Evolutionary conservation across 2,113 vertebrate genomes (phyloP).

Genomic region (Murina feae): DNA sequence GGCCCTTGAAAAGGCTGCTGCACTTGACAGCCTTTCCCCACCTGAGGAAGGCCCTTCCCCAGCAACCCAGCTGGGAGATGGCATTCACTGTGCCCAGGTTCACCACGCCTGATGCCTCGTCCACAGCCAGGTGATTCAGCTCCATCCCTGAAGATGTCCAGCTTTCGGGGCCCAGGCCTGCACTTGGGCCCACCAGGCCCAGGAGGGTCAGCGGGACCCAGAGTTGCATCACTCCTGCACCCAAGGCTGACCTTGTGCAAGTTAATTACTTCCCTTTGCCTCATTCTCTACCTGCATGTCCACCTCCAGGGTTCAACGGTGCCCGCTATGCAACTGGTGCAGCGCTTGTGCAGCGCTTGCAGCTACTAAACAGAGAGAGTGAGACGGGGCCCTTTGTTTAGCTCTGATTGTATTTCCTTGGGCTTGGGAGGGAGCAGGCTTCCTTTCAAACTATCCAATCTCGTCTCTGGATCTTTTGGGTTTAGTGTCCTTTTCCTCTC

Average conservation of each 20-base stretch:
- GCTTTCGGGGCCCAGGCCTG: not conserved
- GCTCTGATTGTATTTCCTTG: not conserved
- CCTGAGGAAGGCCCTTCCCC: not conserved
- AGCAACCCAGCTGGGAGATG: not conserved
- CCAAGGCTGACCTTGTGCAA: not conserved
- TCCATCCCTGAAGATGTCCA: not conserved
- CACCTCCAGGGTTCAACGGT: not conserved
- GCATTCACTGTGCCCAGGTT: not conserved
- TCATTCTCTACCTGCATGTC: not conserved
- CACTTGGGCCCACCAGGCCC: not conserved
- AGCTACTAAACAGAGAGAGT: not conserved
- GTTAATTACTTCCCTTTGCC: not conserved
- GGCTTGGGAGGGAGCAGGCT: not conserved
- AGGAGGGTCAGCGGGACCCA: not conserved
- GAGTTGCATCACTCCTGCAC: not conserved
- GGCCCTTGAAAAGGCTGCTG: not conserved
- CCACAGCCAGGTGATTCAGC: not conserved
- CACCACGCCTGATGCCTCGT: not conserved
- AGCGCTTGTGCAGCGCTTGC: accelerated
- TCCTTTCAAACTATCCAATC: not conserved
- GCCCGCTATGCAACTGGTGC: not conserved
- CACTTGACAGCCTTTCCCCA: not conserved
- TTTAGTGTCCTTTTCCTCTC: not conserved
- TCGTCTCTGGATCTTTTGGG: not conserved
- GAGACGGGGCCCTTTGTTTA: not conserved